These are phyloP conservation scores for Galeopsomyia nigrocyanea DNA, from an alignment of 2,888 invertebrate species.

Conservation along the genomic window DNA sequence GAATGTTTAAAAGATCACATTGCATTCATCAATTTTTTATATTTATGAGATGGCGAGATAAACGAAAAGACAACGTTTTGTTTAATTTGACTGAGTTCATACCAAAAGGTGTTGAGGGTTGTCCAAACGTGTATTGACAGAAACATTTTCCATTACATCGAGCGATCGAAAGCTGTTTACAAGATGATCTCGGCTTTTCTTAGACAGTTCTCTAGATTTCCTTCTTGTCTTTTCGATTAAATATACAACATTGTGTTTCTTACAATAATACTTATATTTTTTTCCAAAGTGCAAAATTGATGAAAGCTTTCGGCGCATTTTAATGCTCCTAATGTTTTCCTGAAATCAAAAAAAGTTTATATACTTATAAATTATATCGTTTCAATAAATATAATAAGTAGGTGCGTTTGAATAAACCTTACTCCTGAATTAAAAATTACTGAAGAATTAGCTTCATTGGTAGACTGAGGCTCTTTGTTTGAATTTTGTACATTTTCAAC, in stretches of 20 bases:
- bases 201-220: slow-evolving; percentile 18
- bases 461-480: too few relatives aligned
- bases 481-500: slow-evolving; percentile 12
- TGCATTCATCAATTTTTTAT: too few relatives aligned
- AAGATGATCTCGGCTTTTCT: slow-evolving; percentile 30
- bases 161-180: slow-evolving; percentile 37
- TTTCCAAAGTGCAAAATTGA: slow-evolving; percentile 29
- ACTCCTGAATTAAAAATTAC: too few relatives aligned
- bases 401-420: not conserved
- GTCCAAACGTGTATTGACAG: too few relatives aligned
- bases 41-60: too few relatives aligned
- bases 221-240: slow-evolving; percentile 32
- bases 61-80: too few relatives aligned
- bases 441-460: too few relatives aligned
- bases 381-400: not conserved
- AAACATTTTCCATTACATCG: not conserved
- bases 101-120: too few relatives aligned
- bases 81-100: too few relatives aligned
- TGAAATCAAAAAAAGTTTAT: not conserved
- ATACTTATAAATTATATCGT: not conserved
- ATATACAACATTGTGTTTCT: slow-evolving; percentile 34
- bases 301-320: slow-evolving; percentile 25
- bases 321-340: not conserved
- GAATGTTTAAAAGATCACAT: too few relatives aligned
- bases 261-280: slow-evolving; percentile 43